phyloP scores from a whole-genome alignment of 2,797 vertebrate species.

The Cuniculus paca region DNA sequence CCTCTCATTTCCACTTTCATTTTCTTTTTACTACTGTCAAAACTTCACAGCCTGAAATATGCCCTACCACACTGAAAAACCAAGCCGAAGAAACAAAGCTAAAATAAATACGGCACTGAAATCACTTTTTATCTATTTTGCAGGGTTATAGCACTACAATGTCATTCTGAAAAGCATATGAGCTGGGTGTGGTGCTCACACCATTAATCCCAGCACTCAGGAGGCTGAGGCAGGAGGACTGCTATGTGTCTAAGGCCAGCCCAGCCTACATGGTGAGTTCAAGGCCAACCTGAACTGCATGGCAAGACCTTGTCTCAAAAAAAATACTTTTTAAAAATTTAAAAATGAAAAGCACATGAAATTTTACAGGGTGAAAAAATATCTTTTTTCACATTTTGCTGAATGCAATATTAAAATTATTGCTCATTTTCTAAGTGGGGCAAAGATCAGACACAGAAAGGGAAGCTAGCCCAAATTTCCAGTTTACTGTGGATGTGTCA shows the following conservation, averaged over 20 bases:
- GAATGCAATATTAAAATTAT: background rate
- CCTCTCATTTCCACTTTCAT: background rate
- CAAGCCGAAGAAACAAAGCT: background rate
- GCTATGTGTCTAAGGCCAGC: background rate
- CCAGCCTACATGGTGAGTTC: background rate
- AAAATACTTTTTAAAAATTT: background rate
- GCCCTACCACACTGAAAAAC: background rate
- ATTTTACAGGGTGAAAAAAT: background rate
- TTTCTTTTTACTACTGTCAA: conserved; percentile 54
- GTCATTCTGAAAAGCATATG: background rate
- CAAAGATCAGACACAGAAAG: background rate
- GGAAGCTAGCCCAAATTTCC: background rate
- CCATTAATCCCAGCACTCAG: background rate
- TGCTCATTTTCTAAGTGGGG: conserved; percentile 2
- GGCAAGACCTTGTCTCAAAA: background rate
- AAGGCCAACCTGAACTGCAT: background rate
- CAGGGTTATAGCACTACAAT: fast-evolving
- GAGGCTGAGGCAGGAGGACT: background rate
- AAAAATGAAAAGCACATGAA: background rate
- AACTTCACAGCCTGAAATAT: background rate
- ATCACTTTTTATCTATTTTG: background rate
- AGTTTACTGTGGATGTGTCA: background rate
- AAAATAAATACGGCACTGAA: background rate
- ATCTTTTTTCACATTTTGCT: background rate
- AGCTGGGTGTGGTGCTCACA: background rate